Base-by-base conservation (phyloP, 2,888 invertebrate genomes). In the Hedychridium roseum region DNA sequence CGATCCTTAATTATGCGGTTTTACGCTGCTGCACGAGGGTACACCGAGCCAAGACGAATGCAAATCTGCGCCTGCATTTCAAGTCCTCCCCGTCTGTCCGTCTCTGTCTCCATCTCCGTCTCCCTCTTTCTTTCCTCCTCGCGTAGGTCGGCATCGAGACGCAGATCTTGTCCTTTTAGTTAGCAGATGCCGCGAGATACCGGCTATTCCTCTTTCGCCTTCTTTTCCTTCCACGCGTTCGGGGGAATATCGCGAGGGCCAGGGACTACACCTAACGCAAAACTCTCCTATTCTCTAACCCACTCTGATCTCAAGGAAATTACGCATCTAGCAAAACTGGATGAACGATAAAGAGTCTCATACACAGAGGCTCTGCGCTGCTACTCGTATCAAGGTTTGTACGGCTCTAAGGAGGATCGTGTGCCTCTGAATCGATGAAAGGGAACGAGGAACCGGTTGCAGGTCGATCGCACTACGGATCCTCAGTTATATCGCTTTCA, bases 101-200 rank as follows among this genome's bases (percentile, higher is more conserved):
- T n/a, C n/a, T n/a, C n/a, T n/a, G n/a, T n/a, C n/a, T n/a, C n/a
- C n/a, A n/a, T n/a, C n/a, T n/a, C n/a, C n/a, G n/a, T n/a, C n/a
- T n/a, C n/a, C n/a, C n/a, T n/a, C n/a, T n/a, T n/a, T n/a, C n/a
- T n/a, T n/a, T n/a, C n/a, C n/a, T n/a, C 20, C 44, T 54, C 54
- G 61, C 66, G 59, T 57, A 52, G 60, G 48, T 62, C 59, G 60
- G 45, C 43, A 42, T 57, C 45, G 48, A 31, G 43, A 45, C 45
- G 37, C 40, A 70, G 71, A 71, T 73, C 67, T 64, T 64, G 60
- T 64, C 65, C 71, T 74, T 75, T 74, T 74, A 73, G 71, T 69
- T 67, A 70, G 65, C 66, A 73, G 75, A 75, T 75, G 73, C 75
- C 75, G 75, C 75, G 57, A 68, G 72, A 72, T 73, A 71, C 51